Evolutionary conservation across 2,797 vertebrate genomes (phyloP), one percentile per base, ranked within the genome.

Genomic region (Oreortyx pictus): DNA sequence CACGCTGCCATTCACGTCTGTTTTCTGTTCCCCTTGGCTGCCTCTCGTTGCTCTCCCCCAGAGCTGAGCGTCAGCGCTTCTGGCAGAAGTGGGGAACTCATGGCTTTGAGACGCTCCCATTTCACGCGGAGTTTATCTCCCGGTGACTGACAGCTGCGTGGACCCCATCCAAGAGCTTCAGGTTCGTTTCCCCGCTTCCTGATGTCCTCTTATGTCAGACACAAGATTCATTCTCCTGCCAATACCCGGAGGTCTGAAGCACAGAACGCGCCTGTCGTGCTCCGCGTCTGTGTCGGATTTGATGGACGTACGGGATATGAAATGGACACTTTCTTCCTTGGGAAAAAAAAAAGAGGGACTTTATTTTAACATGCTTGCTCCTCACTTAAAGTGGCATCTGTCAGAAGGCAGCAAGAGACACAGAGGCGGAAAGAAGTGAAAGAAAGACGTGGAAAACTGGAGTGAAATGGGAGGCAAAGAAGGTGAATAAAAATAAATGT

Each of bases 21-120:
- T 94, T 96, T 93, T 95, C 91, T 92, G 93, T 89, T 96, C 94
- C 72, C 93, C 91, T 84, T 96, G 96, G 95, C 95, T 70, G 82
- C 81, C n/a, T 75, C 83, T 92, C n/a, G 3, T 44, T 22, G 84
- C 85, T 87, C 82, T 92, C 92, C 93, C 93, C 91, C 89, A 85
- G 93, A 83, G 81, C 83, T 47, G 77, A 13, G 62, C 20, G 70
- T 87, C 95, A 92, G 90, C 39, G 39, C 61, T 78, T 92, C 94
- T 95, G 95, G 91, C 91, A 93, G 72, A 56, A 94, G 78, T 6
- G 81, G 93, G 20, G 68, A 94, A 66, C 85, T 86, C 76, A 90
- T 64, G 89, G 47, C 88, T 93, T 54, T 80, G 47, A 41, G 92
- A 89, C 91, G 78, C 84, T 96, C 56, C 73, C 84, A 82, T 96